Percentiles rank a stretch among this genome's conserved stretches.
Conservation (phyloP, 2,888 invertebrate species). For the Drosophila bunnanda region DNA sequence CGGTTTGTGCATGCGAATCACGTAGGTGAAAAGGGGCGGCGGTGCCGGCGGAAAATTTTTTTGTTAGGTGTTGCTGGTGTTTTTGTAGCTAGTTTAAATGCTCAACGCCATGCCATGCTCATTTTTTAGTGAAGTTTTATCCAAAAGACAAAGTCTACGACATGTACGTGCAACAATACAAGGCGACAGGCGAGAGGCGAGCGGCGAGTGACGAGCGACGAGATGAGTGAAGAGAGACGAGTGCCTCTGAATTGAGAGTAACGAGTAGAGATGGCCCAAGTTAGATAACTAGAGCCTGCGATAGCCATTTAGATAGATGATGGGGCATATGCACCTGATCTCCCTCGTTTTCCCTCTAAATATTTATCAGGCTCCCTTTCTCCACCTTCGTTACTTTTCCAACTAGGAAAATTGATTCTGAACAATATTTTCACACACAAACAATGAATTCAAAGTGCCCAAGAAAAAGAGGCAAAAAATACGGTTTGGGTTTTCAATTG, state of each 20-base stretch:
- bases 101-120: slow-evolving; percentile 78
- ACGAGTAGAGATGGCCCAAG: slow-evolving; percentile 11
- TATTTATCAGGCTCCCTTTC: background rate
- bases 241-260: background rate
- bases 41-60: slow-evolving; percentile 1
- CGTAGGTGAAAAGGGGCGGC: slow-evolving; percentile 50
- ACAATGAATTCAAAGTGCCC: slow-evolving; percentile 44
- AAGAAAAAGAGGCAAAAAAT: background rate
- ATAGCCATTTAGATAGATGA: slow-evolving; percentile 77
- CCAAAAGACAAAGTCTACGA: slow-evolving; percentile 74
- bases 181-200: background rate
- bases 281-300: slow-evolving; percentile 44
- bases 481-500: too few relatives aligned
- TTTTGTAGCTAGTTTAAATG: slow-evolving; percentile 80
- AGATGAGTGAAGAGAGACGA: background rate
- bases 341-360: too few relatives aligned
- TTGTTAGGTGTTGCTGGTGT: slow-evolving; percentile 61
- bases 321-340: slow-evolving; percentile 44
- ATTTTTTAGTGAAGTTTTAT: slow-evolving; percentile 81
- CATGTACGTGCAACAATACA: slow-evolving; percentile 80
- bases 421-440: too few relatives aligned
- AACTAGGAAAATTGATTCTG: too few relatives aligned
- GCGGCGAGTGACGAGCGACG: background rate
- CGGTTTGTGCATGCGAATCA: slow-evolving; percentile 69
- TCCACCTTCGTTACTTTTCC: background rate